These are phyloP conservation scores for Macrobrachium rosenbergii DNA, from an alignment of 1,140 invertebrate species.

Conservation along the genomic window DNA sequence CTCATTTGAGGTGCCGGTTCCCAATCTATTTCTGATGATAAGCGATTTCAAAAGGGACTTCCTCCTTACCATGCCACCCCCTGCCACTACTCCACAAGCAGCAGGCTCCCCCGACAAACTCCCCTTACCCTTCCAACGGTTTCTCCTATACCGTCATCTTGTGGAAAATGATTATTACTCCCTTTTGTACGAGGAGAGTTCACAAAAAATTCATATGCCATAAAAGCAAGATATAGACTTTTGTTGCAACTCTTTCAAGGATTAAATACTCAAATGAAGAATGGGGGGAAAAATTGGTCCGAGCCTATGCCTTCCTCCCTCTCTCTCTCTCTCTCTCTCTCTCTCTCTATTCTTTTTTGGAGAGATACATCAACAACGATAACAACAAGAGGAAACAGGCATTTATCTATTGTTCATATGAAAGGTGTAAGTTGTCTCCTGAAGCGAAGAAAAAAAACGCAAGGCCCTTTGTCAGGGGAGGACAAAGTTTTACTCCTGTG, in stretches of 20 bases:
- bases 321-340: background rate
- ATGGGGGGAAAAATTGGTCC: background rate
- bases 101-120: too few relatives aligned
- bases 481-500: too few relatives aligned
- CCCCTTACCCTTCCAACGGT: too few relatives aligned
- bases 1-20: constrained; percentile 4
- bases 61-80: too few relatives aligned
- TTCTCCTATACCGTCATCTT: too few relatives aligned
- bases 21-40: constrained; percentile 9
- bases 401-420: too few relatives aligned
- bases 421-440: too few relatives aligned
- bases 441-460: too few relatives aligned
- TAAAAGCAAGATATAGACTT: constrained; percentile 5
- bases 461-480: too few relatives aligned
- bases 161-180: constrained; percentile 2
- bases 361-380: background rate
- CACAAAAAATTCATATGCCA: constrained; percentile 21
- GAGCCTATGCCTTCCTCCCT: background rate
- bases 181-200: constrained; percentile 3
- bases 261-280: background rate
- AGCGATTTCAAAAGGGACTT: background rate
- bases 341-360: background rate
- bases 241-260: constrained; percentile 12
- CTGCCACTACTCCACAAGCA: too few relatives aligned
- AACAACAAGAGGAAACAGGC: too few relatives aligned